Base-by-base conservation (phyloP, 1,140 invertebrate species). In the Drosophila virilis region DNA sequence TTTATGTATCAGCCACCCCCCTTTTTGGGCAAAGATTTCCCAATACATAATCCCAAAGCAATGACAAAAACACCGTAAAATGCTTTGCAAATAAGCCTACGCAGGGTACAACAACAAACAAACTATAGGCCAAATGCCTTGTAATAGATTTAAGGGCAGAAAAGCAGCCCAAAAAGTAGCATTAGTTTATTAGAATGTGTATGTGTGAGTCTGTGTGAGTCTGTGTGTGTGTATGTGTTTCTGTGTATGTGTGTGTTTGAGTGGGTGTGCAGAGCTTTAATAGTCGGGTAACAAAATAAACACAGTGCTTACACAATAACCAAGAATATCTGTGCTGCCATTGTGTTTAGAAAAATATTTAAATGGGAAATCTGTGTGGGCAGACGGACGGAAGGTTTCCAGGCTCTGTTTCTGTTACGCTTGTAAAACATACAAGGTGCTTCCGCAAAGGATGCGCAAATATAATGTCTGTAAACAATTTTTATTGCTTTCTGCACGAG, bases 401-500 rank as follows among this genome's bases (percentile, higher is more conserved):
- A 12, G 37, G 10, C 12, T 15, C 22, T n/a, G 60, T 28, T 61
- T 45, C 38, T 68, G 62, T 61, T 52, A 38, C 46, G 51, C 54
- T 60, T 66, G 69, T 75, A 77, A 61, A 67, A 75, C 78, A 74
- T 80, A 84, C 77, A 91, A 91, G 88, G 88, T 91, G 88, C 83
- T 89, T 84, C 83, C 78, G 68, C 52, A 71, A 80, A 83, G 80
- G 80, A 83, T 77, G 77, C 52, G 77, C 79, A 84, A 91, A 91
- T 89, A 91, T 89, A 91, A 83, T 75, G 79, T 91, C 61, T 89
- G 84, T 91, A 91, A 91, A 91, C 89, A 91, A 91, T 91, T 91
- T 91, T 91, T 91, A 91, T 91, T 91, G 89, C 83, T 90, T 91
- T 80, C 78, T 74, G 78, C 77, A 73, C 61, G 69, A 68, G 59